These are phyloP conservation scores for Pitta sordida DNA, from an alignment of 2,113 vertebrate genomes.

Conservation along the genomic window DNA sequence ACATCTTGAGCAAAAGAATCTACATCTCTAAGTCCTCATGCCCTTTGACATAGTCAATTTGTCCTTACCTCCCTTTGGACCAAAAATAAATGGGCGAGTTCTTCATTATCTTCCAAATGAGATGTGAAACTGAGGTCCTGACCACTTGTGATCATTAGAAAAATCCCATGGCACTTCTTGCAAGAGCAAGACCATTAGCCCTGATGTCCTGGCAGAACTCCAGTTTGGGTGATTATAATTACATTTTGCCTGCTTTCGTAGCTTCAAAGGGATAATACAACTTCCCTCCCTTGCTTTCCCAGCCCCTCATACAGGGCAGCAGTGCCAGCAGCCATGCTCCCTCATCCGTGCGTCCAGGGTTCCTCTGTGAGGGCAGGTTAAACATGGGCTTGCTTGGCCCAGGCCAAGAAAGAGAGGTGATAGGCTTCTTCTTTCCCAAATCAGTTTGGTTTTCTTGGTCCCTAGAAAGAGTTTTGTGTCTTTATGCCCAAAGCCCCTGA, in stretches of 20 bases:
- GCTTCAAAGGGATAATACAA: not conserved
- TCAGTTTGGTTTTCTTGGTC: not conserved
- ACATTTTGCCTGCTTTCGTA: conserved; percentile 36
- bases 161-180: conserved; percentile 48
- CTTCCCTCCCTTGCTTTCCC: not conserved
- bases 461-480: not conserved
- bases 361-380: not conserved
- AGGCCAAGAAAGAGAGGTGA: not conserved
- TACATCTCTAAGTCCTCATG: not conserved
- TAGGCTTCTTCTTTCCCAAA: not conserved
- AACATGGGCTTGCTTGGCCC: rapidly evolving
- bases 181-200: conserved; percentile 53
- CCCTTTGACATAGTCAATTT: conserved; percentile 55
- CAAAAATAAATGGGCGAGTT: conserved; percentile 58
- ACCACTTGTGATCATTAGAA: conserved; percentile 54
- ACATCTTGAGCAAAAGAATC: not conserved
- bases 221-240: conserved; percentile 53
- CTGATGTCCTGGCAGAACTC: conserved; percentile 55
- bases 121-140: conserved; percentile 65
- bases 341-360: no score
- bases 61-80: conserved; percentile 43
- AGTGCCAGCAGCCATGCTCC: not conserved
- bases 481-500: not conserved
- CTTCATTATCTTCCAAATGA: conserved; percentile 69
- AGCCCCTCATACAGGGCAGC: not conserved